Conservation (phyloP, 2,888 invertebrate genomes). For the Uropetala carovei region DNA sequence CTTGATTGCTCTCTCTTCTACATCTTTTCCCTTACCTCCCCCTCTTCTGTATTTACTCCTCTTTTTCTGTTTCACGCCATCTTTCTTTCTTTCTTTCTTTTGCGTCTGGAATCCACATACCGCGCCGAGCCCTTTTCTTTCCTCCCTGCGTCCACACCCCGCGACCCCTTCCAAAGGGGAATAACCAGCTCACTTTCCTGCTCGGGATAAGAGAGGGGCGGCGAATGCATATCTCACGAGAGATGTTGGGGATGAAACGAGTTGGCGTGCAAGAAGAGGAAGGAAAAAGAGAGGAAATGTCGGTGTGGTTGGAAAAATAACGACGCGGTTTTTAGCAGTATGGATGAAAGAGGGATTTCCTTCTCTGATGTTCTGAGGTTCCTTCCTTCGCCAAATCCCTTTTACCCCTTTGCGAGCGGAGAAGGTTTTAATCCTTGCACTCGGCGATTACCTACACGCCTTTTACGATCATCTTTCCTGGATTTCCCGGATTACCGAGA, state of each 20-base stretch:
- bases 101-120: no score
- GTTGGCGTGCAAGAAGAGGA: not conserved
- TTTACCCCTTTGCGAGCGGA: not conserved
- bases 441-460: not conserved
- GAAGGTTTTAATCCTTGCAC: not conserved
- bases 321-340: not conserved
- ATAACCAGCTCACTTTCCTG: not conserved
- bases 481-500: not conserved
- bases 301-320: not conserved
- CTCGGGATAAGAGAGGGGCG: not conserved
- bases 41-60: no score
- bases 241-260: not conserved
- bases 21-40: not conserved
- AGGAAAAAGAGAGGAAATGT: not conserved
- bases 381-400: not conserved
- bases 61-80: not conserved
- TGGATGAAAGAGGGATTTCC: not conserved
- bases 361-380: not conserved
- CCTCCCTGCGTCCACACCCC: not conserved
- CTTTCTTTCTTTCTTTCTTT: slow-evolving; percentile 4
- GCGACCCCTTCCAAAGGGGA: not conserved
- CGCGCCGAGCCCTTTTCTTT: not conserved
- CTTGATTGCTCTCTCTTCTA: not conserved
- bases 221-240: not conserved
- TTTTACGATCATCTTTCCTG: not conserved